Conservation (phyloP, 1,140 invertebrate species). For the Galendromus occidentalis region DNA sequence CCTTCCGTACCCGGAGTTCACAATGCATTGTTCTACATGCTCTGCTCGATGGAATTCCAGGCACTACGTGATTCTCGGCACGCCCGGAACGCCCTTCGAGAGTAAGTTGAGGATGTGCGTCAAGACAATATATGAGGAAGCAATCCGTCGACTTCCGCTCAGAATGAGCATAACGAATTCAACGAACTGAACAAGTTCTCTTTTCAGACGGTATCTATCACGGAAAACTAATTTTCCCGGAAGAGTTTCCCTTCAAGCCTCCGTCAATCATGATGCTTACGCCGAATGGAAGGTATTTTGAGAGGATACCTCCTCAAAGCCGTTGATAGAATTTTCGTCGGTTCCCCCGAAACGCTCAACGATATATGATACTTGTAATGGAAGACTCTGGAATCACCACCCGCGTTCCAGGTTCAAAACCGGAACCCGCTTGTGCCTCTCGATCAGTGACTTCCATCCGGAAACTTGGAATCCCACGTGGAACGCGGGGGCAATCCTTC, state of each 20-base stretch:
- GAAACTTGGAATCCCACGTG: constrained; percentile 94
- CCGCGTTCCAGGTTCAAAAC: too few relatives aligned
- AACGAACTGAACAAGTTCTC: background rate
- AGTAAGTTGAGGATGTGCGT: constrained; percentile 29
- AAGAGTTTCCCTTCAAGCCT: constrained; percentile 93
- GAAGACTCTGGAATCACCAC: too few relatives aligned
- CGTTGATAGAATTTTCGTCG: background rate
- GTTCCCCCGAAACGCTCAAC: too few relatives aligned
- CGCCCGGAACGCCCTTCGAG: constrained; percentile 75
- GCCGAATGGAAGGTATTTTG: constrained; percentile 63
- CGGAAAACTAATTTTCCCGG: constrained; percentile 86
- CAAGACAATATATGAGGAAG: background rate
- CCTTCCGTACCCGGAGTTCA: too few relatives aligned
- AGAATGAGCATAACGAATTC: constrained; percentile 13
- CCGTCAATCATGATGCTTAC: constrained; percentile 97
- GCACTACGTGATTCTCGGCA: constrained; percentile 79
- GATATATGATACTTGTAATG: too few relatives aligned
- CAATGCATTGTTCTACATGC: too few relatives aligned
- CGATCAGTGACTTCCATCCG: too few relatives aligned
- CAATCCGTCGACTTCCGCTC: background rate
- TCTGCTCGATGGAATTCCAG: constrained; percentile 24
- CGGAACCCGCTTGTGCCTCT: too few relatives aligned
- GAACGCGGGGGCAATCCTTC: constrained; percentile 88
- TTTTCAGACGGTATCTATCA: constrained; percentile 67
- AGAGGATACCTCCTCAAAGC: too few relatives aligned